Conservation (phyloP, 2,113 vertebrate species). For the Leuciscus idus region DNA sequence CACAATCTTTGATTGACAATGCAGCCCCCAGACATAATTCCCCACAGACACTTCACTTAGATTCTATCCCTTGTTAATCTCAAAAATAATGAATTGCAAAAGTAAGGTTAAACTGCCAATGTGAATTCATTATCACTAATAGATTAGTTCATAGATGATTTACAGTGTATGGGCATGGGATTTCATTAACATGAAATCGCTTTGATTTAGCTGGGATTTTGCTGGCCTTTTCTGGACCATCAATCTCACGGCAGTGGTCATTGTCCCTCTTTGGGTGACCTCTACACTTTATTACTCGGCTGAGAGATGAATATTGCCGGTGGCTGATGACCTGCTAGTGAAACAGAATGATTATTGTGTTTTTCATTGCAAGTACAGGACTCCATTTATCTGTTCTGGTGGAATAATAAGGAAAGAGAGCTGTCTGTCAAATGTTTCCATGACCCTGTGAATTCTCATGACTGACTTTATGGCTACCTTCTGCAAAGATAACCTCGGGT, state of each 20-base stretch:
- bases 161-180: constrained; percentile 65
- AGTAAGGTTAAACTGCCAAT: constrained; percentile 82
- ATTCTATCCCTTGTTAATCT: constrained; percentile 81
- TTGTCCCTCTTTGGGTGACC: constrained; percentile 74
- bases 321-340: constrained; percentile 60
- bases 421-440: constrained; percentile 78
- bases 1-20: constrained; percentile 81
- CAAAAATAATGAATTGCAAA: constrained; percentile 83
- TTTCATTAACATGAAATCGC: constrained; percentile 76
- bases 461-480: constrained; percentile 70
- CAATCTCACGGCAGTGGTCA: constrained; percentile 71
- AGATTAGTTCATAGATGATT: constrained; percentile 80
- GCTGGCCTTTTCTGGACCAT: constrained; percentile 64
- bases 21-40: constrained; percentile 75
- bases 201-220: constrained; percentile 74
- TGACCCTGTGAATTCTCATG: constrained; percentile 72
- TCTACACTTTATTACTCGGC: constrained; percentile 64
- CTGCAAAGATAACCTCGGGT: constrained; percentile 65
- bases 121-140: constrained; percentile 82
- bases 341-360: constrained; percentile 64
- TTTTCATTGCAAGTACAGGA: constrained; percentile 69
- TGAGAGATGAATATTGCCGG: constrained; percentile 68
- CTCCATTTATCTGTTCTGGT: constrained; percentile 68
- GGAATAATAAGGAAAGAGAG: constrained; percentile 72
- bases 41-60: constrained; percentile 77